Evolutionary conservation across 2,797 vertebrate species (phyloP), one percentile per base, ranked within the genome.

Genomic region (Acanthurus tractus): DNA sequence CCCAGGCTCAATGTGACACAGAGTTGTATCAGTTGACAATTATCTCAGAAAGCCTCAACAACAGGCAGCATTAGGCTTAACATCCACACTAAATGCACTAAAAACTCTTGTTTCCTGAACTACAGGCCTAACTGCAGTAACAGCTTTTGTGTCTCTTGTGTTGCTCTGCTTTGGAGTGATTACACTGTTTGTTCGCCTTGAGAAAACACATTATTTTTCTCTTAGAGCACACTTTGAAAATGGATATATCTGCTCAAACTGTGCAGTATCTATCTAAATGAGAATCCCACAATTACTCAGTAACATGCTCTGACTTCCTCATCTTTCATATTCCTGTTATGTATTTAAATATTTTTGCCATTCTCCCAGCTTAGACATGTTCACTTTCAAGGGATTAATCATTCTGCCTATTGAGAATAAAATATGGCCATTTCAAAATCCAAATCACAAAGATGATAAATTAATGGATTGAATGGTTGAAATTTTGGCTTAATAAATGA

Each of bases 1-100:
- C 57, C 12, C 22, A 63, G 59, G 58, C 64, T 68, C 42, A 8
- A 20, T n/a, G 45, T 67, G 66, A 73, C 56, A 52, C 18, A 1
- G 53, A 18, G 3, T 66, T 25, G 54, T 68, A 58, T 78, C 74
- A 70, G 53, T 58, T 49, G 57, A 62, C 48, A 12, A 18, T 61
- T 82, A 59, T 38, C 36, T 59, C 69, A 53, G 29, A 65, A 65
- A 15, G 29, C 50, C 22, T 69, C 58, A 75, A 68, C 64, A 42
- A 74, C 67, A 78, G 55, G 12, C 79, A 61, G 40, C 12, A 52
- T 84, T 84, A 74, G 56, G 70, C 46, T 61, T 65, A 40, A 15
- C 42, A 62, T 78, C 62, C 59, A 62, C 44, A 48, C 20, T 63
- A 48, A 72, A 77, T 40, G 1, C 50, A 48, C 62, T 45, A 25